These are phyloP conservation scores for Microcebus tavaratra DNA, from an alignment of 2,113 vertebrate species.

Conservation along the genomic window DNA sequence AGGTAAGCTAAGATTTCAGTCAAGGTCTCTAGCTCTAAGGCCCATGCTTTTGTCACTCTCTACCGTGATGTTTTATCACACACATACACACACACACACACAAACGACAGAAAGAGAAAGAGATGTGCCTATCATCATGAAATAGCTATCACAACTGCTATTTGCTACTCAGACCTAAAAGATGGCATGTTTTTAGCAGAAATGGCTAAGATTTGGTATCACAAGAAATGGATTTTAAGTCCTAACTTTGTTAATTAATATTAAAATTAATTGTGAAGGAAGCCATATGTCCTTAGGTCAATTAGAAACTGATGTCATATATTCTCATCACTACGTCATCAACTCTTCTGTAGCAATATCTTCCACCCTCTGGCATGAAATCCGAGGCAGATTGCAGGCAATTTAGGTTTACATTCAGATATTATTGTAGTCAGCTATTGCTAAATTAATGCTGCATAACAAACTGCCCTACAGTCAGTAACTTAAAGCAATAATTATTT, in stretches of 20 bases:
- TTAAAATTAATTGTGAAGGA: not conserved
- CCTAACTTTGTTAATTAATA: not conserved
- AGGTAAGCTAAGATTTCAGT: not conserved
- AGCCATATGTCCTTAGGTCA: rapidly evolving
- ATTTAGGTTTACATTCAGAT: not conserved
- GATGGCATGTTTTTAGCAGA: not conserved
- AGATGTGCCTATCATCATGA: not conserved
- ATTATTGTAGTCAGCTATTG: not conserved
- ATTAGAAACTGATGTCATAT: not conserved
- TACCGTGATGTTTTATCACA: not conserved
- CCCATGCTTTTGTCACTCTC: not conserved
- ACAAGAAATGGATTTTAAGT: not conserved
- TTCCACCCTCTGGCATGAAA: not conserved
- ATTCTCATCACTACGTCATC: not conserved
- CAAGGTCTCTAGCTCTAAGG: not conserved
- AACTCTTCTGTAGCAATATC: not conserved
- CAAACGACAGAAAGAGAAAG: not conserved
- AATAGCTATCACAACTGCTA: not conserved
- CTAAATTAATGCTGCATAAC: not conserved
- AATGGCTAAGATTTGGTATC: not conserved
- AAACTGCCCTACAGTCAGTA: not conserved
- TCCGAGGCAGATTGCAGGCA: not conserved
- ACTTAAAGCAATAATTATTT: not conserved
- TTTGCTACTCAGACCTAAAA: not conserved
- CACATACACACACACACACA: not conserved